These are phyloP conservation scores for Myzus persicae DNA, from an alignment of 1,140 invertebrate genomes.

Conservation along the genomic window DNA sequence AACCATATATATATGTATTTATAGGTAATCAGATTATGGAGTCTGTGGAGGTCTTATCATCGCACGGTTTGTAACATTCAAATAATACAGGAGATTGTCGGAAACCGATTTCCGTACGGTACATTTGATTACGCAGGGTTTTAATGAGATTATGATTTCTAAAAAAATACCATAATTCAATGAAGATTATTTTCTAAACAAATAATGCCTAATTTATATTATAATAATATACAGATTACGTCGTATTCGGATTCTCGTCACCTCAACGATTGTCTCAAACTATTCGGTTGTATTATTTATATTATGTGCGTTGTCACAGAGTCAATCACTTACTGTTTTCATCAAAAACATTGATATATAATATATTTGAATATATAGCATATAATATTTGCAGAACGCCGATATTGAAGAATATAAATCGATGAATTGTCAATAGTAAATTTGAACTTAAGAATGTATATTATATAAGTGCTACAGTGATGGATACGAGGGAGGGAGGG, in stretches of 20 bases:
- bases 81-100: not conserved
- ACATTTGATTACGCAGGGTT: not conserved
- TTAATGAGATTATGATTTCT: not conserved
- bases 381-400: too few species aligned
- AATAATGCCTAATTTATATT: not conserved
- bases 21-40: not conserved
- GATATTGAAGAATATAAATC: not conserved
- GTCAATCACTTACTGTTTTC: not conserved
- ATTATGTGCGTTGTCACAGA: not conserved
- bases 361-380: not conserved
- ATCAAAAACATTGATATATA: not conserved
- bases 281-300: not conserved
- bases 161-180: not conserved
- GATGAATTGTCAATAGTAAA: not conserved
- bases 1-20: not conserved
- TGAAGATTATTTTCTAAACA: not conserved
- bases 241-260: not conserved
- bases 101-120: not conserved
- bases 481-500: not conserved
- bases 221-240: not conserved
- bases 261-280: not conserved
- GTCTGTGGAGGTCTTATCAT: not conserved
- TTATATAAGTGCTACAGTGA: not conserved
- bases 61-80: not conserved
- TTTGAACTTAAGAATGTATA: not conserved